Conservation (phyloP, 2,888 invertebrate species). For the Muscina levida region DNA sequence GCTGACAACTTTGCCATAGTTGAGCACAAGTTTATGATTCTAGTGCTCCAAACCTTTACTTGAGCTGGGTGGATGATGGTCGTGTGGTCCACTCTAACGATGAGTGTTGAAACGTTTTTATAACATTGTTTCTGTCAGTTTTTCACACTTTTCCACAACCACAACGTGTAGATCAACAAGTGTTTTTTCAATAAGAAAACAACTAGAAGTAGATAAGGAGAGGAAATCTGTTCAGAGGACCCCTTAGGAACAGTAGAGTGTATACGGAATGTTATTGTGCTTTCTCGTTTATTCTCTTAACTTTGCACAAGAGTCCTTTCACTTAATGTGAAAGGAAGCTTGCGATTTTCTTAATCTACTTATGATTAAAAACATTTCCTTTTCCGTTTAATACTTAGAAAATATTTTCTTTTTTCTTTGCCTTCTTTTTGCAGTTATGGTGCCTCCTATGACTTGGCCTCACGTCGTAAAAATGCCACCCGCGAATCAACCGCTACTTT, state of each 20-base stretch:
- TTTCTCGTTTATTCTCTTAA: no score
- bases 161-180: conserved; percentile 14
- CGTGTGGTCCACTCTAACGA: background rate
- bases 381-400: conserved; percentile 7
- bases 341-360: conserved; percentile 47
- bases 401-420: conserved; percentile 21
- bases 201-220: background rate
- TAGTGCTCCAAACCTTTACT: background rate
- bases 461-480: conserved; percentile 97
- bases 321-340: no score
- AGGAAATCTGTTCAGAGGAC: no score
- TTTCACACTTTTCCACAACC: conserved; percentile 8
- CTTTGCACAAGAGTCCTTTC: no score
- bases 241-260: no score
- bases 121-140: conserved; percentile 14
- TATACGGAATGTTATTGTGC: no score
- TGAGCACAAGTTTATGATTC: background rate
- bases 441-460: conserved; percentile 95
- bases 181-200: no score
- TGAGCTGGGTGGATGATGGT: background rate
- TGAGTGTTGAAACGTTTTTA: background rate
- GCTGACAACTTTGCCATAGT: conserved; percentile 3
- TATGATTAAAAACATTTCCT: conserved; percentile 56
- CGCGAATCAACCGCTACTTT: conserved; percentile 97
- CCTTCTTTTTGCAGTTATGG: conserved; percentile 86